Evolutionary conservation across 2,888 invertebrate genomes (phyloP).

Genomic region (Gibbula magus): DNA sequence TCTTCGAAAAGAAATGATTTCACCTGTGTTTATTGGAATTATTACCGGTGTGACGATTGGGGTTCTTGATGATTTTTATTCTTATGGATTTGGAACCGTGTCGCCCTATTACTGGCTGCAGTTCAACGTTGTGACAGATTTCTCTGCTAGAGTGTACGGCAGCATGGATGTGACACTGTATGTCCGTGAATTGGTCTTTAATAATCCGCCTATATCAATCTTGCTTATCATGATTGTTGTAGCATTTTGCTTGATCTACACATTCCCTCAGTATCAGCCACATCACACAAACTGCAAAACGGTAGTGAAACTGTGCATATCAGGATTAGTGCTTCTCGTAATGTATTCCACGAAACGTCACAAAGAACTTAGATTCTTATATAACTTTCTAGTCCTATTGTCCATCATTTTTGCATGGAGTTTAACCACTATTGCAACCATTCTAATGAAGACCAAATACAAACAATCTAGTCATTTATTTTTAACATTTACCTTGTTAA

Average conservation of each 20-base stretch:
- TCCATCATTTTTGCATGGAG: conserved; percentile 43
- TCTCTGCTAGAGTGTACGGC: conserved; percentile 49
- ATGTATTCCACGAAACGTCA: conserved; percentile 57
- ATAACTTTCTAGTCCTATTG: conserved; percentile 56
- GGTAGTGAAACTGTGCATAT: not conserved
- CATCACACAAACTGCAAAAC: not conserved
- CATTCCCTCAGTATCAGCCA: not conserved
- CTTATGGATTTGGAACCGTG: conserved; percentile 56
- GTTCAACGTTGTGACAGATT: conserved; percentile 58
- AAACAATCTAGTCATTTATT: conserved; percentile 33
- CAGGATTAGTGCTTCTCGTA: conserved; percentile 40
- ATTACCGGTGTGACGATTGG: conserved; percentile 49
- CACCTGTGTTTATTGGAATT: conserved; percentile 36
- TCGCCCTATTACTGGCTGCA: conserved; percentile 64
- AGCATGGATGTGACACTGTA: conserved; percentile 33
- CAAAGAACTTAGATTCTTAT: conserved; percentile 64
- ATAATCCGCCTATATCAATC: conserved; percentile 22
- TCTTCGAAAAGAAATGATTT: not conserved
- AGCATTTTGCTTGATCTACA: not conserved
- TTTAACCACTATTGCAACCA: not conserved
- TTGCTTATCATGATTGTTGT: conserved; percentile 10
- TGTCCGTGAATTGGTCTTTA: conserved; percentile 32
- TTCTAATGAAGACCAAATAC: not conserved
- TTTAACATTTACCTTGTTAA: not conserved
- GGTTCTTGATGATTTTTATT: conserved; percentile 53